phyloP scores from a whole-genome alignment of 2,797 vertebrate species.

The Diplodus sargus region DNA sequence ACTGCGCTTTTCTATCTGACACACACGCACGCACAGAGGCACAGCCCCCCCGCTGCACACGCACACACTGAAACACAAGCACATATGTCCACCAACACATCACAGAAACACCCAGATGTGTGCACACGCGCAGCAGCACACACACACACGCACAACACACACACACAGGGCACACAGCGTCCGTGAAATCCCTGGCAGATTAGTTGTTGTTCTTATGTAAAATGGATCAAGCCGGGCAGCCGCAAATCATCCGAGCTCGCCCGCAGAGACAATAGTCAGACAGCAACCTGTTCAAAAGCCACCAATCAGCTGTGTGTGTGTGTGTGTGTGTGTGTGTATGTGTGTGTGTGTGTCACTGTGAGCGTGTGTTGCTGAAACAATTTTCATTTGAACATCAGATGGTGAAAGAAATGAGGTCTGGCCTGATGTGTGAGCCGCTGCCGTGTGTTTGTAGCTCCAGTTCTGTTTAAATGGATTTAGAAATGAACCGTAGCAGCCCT shows the following conservation, averaged over 20 bases:
- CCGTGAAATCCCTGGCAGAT: slow-evolving; percentile 74
- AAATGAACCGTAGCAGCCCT: slow-evolving; percentile 15
- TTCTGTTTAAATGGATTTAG: slow-evolving; percentile 50
- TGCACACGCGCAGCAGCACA: slow-evolving; percentile 21
- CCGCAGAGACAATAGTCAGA: slow-evolving; percentile 61
- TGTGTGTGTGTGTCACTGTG: slow-evolving; percentile 10
- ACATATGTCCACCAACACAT: slow-evolving; percentile 67
- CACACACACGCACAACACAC: slow-evolving; percentile 39
- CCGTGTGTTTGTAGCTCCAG: slow-evolving; percentile 32
- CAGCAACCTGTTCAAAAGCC: slow-evolving; percentile 55
- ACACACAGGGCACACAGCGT: slow-evolving; percentile 46
- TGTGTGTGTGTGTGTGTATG: slow-evolving; percentile 16
- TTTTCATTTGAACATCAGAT: slow-evolving; percentile 42
- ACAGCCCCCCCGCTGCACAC: slow-evolving; percentile 4
- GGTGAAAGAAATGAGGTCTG: slow-evolving; percentile 39
- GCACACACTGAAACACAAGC: slow-evolving; percentile 33
- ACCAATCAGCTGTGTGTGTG: slow-evolving; percentile 43
- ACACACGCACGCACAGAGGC: slow-evolving; percentile 44
- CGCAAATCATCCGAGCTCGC: slow-evolving; percentile 54
- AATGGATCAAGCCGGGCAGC: slow-evolving; percentile 74
- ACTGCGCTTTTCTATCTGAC: slow-evolving; percentile 65
- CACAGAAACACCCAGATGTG: slow-evolving; percentile 60
- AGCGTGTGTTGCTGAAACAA: slow-evolving; percentile 22
- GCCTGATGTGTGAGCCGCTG: slow-evolving; percentile 27
- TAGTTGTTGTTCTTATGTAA: slow-evolving; percentile 82